Evolutionary conservation across 2,113 vertebrate genomes (phyloP).

Genomic region (Nerophis lumbriciformis): DNA sequence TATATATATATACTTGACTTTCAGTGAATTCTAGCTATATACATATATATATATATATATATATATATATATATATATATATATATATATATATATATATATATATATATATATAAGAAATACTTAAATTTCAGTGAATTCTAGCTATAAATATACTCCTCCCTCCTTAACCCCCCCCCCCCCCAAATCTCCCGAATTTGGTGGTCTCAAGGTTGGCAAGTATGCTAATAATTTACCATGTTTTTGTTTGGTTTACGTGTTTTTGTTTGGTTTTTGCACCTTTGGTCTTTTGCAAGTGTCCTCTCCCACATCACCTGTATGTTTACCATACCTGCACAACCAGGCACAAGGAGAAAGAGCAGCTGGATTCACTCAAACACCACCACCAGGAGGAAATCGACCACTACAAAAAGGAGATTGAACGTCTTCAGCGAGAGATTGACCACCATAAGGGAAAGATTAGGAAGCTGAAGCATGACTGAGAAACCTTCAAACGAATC

Average conservation of each 20-base stretch:
- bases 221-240: no score
- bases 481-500: conserved; percentile 11
- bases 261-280: not conserved
- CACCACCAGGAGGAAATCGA: conserved; percentile 86
- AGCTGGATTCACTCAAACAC: conserved; percentile 73
- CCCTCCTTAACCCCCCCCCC: no score
- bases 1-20: no score
- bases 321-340: not conserved
- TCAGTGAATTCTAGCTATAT: no score
- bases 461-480: conserved; percentile 72
- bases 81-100: no score
- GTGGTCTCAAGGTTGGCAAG: no score
- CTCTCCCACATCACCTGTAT: not conserved
- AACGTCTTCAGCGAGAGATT: conserved; percentile 85
- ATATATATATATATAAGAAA: no score
- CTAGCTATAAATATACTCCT: no score
- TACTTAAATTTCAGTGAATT: no score
- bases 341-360: conserved; percentile 78
- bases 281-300: not conserved
- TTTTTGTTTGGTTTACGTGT: not conserved
- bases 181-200: no score
- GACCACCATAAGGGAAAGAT: conserved; percentile 86
- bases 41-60: no score
- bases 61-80: no score
- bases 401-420: conserved; percentile 82